Evolutionary conservation across 2,888 invertebrate genomes (phyloP), one percentile per base, ranked within the genome.

Genomic region (Diaprepes abbreviatus): DNA sequence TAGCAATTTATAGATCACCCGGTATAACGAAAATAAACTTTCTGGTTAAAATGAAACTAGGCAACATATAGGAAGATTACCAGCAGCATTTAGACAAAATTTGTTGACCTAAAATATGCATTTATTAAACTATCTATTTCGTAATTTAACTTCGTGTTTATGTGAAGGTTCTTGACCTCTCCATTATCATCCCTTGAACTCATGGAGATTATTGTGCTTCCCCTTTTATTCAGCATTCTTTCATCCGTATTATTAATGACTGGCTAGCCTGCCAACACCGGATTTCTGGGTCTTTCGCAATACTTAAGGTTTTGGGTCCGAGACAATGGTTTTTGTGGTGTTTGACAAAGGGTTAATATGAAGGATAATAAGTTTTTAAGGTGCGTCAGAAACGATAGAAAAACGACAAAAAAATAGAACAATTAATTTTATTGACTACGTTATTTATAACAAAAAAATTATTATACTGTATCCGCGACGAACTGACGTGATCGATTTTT

Each of bases 231-330:
- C 59, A 14, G 38, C 43, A 35, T 66, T 66, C 59, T 59, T 66
- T 66, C 66, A 36, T 59, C 50, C 52, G 59, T 33, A 60, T 66
- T 58, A 66, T 66, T 66, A 66, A 66, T 66, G 66, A 54, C 43
- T 60, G 31, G 38, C 31, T 63, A 50, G 52, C 33, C 52, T 60
- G 66, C 33, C 60, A 60, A 65, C 24, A 17, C n/a, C 24, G 52
- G 40, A 43, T 21, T 54, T 45, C 36, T 36, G 36, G 40, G 54
- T 38, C 63, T 40, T 40, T 38, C 40, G 50, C 28, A 45, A 43
- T 33, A 17, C 31, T 21, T 48, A 21, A 31, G 38, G 14, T 28
- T 48, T 48, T 28, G 14, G 43, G 52, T 52, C 38, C 63, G 52
- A 52, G 24, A 63, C 63, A 54, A 63, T 54, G 43, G 54, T 28